phyloP scores from a whole-genome alignment of 1,140 invertebrate genomes.

The Antheraea mylitta region DNA sequence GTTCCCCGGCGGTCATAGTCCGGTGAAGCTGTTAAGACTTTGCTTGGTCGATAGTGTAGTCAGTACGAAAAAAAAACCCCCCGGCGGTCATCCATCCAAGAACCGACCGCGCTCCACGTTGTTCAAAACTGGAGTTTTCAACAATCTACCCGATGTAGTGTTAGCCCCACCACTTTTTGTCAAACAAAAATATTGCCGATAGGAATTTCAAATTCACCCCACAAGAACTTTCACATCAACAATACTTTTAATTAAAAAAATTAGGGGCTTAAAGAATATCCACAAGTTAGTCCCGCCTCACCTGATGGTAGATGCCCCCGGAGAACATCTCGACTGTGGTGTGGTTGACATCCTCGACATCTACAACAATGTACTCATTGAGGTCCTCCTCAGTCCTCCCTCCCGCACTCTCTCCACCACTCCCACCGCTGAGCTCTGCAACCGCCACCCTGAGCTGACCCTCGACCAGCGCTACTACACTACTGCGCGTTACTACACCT shows the following conservation, averaged over 20 bases:
- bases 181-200: no score
- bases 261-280: background rate
- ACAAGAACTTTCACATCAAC: background rate
- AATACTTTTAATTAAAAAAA: background rate
- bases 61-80: no score
- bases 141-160: no score
- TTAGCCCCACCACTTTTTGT: no score
- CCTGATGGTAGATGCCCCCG: slow-evolving; percentile 44
- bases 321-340: slow-evolving; percentile 57
- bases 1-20: no score
- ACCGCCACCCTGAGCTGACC: slow-evolving; percentile 14
- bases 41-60: no score
- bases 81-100: no score
- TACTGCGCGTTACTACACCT: no score
- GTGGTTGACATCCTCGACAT: slow-evolving; percentile 50
- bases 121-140: no score
- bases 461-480: background rate
- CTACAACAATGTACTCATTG: slow-evolving; percentile 59
- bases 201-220: no score
- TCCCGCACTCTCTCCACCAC: slow-evolving; percentile 7
- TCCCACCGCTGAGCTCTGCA: slow-evolving; percentile 17
- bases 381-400: slow-evolving; percentile 22
- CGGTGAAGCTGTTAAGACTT: no score
- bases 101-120: no score
- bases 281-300: background rate